Base-by-base conservation (phyloP, 2,797 vertebrate species). In the Thalassophryne amazonica region DNA sequence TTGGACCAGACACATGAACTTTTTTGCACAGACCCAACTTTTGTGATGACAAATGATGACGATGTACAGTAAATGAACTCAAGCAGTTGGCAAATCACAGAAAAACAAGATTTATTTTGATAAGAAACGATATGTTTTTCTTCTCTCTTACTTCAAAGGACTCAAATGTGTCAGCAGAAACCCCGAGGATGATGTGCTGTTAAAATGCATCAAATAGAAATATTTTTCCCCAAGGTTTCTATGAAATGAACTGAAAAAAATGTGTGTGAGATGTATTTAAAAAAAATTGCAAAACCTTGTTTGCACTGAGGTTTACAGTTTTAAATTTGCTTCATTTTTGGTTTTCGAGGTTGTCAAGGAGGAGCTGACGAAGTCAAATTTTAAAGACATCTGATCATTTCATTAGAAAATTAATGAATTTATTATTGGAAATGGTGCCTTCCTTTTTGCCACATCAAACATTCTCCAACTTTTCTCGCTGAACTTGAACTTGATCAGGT, bases 381-480 rank as follows among this genome's bases (percentile, higher is more conserved):
- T 33, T 76, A 86, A 89, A 87, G 89, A 85, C 89, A 90, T 88
- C 88, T 85, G 88, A 91, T 69, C 65, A 80, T 73, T 74, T 84
- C 71, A 60, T 74, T 72, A 83, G 78, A 62, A 69, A 77, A 76
- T 74, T 69, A 66, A 63, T 49, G 14, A 76, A 88, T 86, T 80
- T 92, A 90, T 68, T 92, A 90, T 93, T 93, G 93, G 92, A 97
- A 93, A 96, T 91, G 94, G 95, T 98, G 94, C 95, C 94, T 98
- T 98, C 89, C 84, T 93, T 69, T n/a, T 78, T 37, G 58, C 73
- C 77, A 81, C 75, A 77, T 81, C 61, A 28, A 69, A 67, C 75
- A 82, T 81, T 54, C 39, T 71, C 58, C 56, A 33, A 66, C 78
- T 60, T 70, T 37, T 55, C 54, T 66, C 80, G 88, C 83, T 12